Base-by-base conservation (phyloP, 2,888 invertebrate genomes). In the Ptilodon capucinus region DNA sequence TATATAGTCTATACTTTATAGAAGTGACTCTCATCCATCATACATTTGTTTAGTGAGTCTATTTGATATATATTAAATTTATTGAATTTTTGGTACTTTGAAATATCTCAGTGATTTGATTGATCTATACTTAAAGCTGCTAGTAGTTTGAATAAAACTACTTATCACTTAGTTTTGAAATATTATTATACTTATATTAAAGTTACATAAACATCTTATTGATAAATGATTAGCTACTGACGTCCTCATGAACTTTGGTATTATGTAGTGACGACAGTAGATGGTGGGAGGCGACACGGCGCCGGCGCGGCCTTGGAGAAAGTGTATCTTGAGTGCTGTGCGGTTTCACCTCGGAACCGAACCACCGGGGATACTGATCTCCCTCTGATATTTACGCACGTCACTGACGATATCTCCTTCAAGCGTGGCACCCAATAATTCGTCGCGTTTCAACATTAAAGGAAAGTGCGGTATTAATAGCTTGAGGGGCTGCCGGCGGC, bases 251-350 rank as follows among this genome's bases (percentile, higher is more conserved):
- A 40, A 40, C 25, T 35, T 39, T 39, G 41, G 21, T 35, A 30
- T 46, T 46, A 48, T 47, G 36, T 53, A 51, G 52, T 60, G 48
- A 54, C 53, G 50, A 52, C 25, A 13, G 51, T 18, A 14, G 0
- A 36, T 64, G 49, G 77, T 67, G 70, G 75, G 64, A 63, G 71
- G 64, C 62, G 63, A 59, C 54, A 40, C 60, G 74, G 73, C 77
- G 76, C 80, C 84, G 72, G 61, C 67, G 71, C 75, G 80, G 86
- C 81, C 84, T 86, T 85, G 83, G 86, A 77, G 88, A 88, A 87
- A 88, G 87, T 86, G 70, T 69, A 72, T 60, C 57, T 67, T 51
- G 69, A 64, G 67, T 60, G 63, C 67, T 73, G 84, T 82, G 64
- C 67, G 74, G 84, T 82, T 84, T 84, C 84, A 78, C 85, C 74